phyloP scores from a whole-genome alignment of 2,888 invertebrate genomes.

The Hemistola chrysoprasaria region DNA sequence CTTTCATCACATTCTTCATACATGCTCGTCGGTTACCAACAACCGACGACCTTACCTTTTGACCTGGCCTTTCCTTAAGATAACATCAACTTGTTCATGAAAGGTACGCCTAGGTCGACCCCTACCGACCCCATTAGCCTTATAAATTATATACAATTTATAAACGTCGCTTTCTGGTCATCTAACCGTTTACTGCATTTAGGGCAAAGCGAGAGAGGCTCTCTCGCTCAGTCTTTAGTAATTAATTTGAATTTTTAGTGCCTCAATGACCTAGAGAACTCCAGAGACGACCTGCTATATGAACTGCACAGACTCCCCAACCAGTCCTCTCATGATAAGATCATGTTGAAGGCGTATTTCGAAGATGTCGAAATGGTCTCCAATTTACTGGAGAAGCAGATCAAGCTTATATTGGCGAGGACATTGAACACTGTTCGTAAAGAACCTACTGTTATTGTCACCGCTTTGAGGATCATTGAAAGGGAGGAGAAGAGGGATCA shows the following conservation, averaged over 20 bases:
- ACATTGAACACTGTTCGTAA: slow-evolving; percentile 97
- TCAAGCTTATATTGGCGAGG: slow-evolving; percentile 93
- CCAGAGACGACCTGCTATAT: slow-evolving; percentile 96
- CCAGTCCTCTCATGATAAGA: slow-evolving; percentile 94
- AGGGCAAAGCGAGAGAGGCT: too few relatives aligned
- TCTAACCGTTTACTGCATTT: too few relatives aligned
- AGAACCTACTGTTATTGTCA: slow-evolving; percentile 97
- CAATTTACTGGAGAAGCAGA: slow-evolving; percentile 93
- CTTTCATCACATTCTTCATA: too few relatives aligned
- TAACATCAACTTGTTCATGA: too few relatives aligned
- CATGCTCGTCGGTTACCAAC: too few relatives aligned
- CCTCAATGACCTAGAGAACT: slow-evolving; percentile 97
- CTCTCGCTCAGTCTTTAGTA: slow-evolving; percentile 1
- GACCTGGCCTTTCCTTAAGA: too few relatives aligned
- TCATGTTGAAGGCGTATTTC: slow-evolving; percentile 97
- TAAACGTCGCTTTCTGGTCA: too few relatives aligned
- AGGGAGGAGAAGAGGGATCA: slow-evolving; percentile 97
- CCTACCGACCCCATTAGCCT: too few relatives aligned
- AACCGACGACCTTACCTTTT: too few relatives aligned
- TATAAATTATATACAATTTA: too few relatives aligned
- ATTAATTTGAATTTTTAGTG: slow-evolving; percentile 78
- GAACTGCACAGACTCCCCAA: slow-evolving; percentile 97
- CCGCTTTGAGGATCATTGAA: slow-evolving; percentile 97
- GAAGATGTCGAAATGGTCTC: slow-evolving; percentile 96
- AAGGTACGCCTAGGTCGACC: too few relatives aligned